Conservation (phyloP, 1,140 invertebrate species). For the Megathymus violae region DNA sequence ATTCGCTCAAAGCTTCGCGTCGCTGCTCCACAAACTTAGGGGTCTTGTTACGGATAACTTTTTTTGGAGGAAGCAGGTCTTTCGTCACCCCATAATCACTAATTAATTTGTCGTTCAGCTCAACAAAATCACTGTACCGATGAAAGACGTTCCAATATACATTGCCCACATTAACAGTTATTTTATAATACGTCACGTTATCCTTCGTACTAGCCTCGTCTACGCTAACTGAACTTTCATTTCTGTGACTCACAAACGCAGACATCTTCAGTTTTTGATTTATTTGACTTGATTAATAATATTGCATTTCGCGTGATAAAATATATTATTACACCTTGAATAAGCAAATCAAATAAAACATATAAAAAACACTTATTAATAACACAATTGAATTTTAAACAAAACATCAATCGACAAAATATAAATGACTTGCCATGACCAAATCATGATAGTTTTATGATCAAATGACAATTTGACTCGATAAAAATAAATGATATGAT, state of each 20-base stretch:
- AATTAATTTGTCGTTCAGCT: slow-evolving; percentile 93
- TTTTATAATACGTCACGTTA: slow-evolving; percentile 81
- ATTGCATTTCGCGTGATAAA: slow-evolving; percentile 21
- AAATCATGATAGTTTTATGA: no score
- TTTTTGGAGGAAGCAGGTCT: slow-evolving; percentile 95
- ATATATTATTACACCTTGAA: neutral
- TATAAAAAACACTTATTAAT: neutral
- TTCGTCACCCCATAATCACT: slow-evolving; percentile 91
- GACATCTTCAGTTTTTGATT: slow-evolving; percentile 56
- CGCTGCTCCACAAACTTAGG: slow-evolving; percentile 94
- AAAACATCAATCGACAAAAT: no score
- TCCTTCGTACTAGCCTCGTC: slow-evolving; percentile 73
- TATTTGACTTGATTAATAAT: slow-evolving; percentile 3
- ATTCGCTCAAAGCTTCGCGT: slow-evolving; percentile 90
- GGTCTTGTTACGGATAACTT: slow-evolving; percentile 87
- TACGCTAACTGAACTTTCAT: slow-evolving; percentile 71
- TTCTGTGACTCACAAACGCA: slow-evolving; percentile 69
- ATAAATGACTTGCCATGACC: no score
- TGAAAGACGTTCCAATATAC: slow-evolving; percentile 92
- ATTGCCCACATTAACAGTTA: slow-evolving; percentile 84
- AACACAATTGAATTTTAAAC: no score
- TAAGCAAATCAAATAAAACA: neutral
- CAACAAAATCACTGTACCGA: slow-evolving; percentile 95
- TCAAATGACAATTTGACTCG: no score
- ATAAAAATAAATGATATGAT: no score